phyloP scores from a whole-genome alignment of 2,888 invertebrate species.

The Alloscopus bannaensis region DNA sequence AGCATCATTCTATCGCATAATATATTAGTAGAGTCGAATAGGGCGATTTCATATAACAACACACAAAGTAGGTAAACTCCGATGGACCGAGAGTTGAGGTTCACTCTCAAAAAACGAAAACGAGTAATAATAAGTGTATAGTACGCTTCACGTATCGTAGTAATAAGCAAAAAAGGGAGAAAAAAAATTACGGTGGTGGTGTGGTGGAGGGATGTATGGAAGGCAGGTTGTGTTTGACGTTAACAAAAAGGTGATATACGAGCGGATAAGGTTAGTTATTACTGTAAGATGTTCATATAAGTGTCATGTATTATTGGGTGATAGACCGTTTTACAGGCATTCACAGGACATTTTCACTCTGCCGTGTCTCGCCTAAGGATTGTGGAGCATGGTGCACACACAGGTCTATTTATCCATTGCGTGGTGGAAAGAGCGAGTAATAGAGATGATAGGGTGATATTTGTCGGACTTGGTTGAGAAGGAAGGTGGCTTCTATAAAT shows the following conservation, averaged over 20 bases:
- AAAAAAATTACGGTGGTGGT: conserved; percentile 20
- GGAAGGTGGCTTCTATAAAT: conserved; percentile 44
- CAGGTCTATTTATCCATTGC: no score
- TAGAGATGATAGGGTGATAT: conserved; percentile 43
- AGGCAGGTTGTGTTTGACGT: conserved; percentile 45
- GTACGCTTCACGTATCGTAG: no score
- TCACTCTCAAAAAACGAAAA: no score
- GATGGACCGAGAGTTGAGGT: no score
- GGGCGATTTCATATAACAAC: no score
- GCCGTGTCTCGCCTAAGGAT: not conserved
- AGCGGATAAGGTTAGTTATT: conserved; percentile 53
- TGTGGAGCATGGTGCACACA: conserved; percentile 1
- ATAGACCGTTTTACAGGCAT: conserved; percentile 59
- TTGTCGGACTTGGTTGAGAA: conserved; percentile 47
- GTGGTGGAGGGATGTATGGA: conserved; percentile 18
- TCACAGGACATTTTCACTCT: conserved; percentile 60
- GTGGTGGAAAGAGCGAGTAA: not conserved
- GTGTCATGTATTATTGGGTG: conserved; percentile 57
- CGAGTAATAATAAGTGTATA: no score
- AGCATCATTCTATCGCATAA: no score
- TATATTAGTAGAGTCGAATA: no score
- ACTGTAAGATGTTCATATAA: conserved; percentile 48
- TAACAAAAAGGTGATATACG: conserved; percentile 54
- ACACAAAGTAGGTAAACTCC: no score
- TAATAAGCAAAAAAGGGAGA: conserved; percentile 9